A percentile compares a stretch with the other conserved stretches of the same genome.
Evolutionary conservation across 2,888 invertebrate species (phyloP).

Genomic region (Cecidostiba fungosa): DNA sequence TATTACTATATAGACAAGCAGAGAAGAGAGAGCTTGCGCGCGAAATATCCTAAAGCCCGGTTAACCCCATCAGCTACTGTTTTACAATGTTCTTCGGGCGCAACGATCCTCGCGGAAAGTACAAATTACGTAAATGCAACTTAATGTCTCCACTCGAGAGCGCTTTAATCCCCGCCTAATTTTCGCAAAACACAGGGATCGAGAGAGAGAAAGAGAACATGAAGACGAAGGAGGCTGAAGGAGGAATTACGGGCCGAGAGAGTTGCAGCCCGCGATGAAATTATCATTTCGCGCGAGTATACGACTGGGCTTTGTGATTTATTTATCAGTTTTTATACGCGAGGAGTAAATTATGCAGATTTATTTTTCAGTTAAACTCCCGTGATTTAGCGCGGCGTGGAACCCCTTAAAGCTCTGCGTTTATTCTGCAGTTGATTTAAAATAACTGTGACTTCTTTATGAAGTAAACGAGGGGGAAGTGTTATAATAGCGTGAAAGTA

Average conservation of each 20-base stretch:
- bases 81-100: constrained; percentile 51
- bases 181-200: constrained; percentile 56
- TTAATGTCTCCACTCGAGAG: constrained; percentile 57
- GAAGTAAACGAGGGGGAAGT: not conserved
- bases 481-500: not conserved
- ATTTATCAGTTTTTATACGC: constrained; percentile 1
- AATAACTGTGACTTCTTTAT: not conserved
- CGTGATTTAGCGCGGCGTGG: not conserved
- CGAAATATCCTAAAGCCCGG: constrained; percentile 7
- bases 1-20: not conserved
- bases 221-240: constrained; percentile 14
- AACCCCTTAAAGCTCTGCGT: not conserved
- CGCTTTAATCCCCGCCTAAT: constrained; percentile 54
- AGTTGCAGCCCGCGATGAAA: constrained; percentile 3
- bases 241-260: constrained; percentile 33
- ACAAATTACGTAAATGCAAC: constrained; percentile 58
- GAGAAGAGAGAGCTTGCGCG: constrained; percentile 20
- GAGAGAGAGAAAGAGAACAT: constrained; percentile 23
- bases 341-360: not conserved
- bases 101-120: constrained; percentile 55
- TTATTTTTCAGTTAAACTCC: not conserved
- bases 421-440: not conserved
- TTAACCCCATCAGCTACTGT: constrained; percentile 38
- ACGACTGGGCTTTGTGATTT: not conserved
- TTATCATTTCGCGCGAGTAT: constrained; percentile 30